Base-by-base conservation (phyloP, 2,888 invertebrate genomes). In the Lasioglossum villosulum region DNA sequence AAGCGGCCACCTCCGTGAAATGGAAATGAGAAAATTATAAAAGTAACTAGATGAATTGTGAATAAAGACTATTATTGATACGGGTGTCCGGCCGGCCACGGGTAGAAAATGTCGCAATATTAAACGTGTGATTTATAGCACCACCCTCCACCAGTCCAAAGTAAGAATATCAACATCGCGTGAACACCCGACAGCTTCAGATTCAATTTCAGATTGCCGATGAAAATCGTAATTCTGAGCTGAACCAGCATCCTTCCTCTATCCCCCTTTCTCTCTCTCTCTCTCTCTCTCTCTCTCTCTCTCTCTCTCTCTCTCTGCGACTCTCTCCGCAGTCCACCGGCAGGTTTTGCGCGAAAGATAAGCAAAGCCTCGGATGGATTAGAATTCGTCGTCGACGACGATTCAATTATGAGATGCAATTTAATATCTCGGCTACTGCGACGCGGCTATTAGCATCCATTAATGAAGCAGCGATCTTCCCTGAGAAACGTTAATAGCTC, bases 21-120 rank as follows among this genome's bases (percentile, higher is more conserved):
- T 92, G 93, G 91, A 93, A 93, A 93, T 93, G 92, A 89, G 93
- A 90, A 93, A 93, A 94, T 94, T 94, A 93, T 94, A 93, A 94
- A 91, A 92, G 92, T 92, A 91, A 92, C 93, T 92, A 91, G 92
- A 92, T 93, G 93, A 94, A 94, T 92, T 92, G 91, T 88, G 90
- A 93, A 93, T 91, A 91, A 93, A 93, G 91, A 84, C 92, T 89
- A 91, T 93, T 93, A 93, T 93, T 92, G 92, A 92, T 92, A 93
- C 89, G 92, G 88, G 88, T 86, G 66, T 70, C 48, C 34, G 66
- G 68, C 34, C 34, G 42, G 79, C 71, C 77, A 72, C 12, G 39
- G 37, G 37, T 4, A 83, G 81, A 82, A 82, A 75, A 79, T 83
- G 82, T 76, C 78, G 63, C 73, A 81, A 82, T 84, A 89, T 89